Evolutionary conservation across 2,797 vertebrate genomes (phyloP), one percentile per base, ranked within the genome.

Genomic region (Trachops cirrhosus): DNA sequence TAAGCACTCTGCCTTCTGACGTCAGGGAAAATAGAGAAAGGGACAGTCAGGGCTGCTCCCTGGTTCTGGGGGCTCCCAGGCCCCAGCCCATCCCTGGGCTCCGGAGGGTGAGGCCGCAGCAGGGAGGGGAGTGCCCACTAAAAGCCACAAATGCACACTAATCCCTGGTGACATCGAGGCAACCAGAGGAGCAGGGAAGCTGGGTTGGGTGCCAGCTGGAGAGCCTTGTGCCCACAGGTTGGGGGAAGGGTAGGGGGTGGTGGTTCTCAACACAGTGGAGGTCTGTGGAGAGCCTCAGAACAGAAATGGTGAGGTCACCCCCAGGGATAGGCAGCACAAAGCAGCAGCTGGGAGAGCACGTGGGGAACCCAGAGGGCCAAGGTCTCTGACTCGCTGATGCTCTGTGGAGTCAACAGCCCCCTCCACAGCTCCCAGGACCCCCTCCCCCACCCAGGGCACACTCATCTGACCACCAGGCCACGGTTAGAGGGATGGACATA

Each of bases 1-100:
- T 98, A 99, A 98, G 98, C 99, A 99, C 98, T 99, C 99, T 97
- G 99, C 99, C 98, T 99, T 99, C 99, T 99, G 98, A 98, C 97
- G 97, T 98, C 98, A 98, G 97, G 97, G 97, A 97, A 98, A 97
- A 98, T 14, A 97, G 96, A 98, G 97, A 98, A 96, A 97, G 97
- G 96, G 97, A 97, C 95, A 96, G 97, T 98, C 98, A 98, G 97
- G 29, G 59, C 95, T 96, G 85, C 88, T 93, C 92, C 97, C 96
- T 90, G 89, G 74, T 94, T 79, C 95, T 79, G 95, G 97, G 97
- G 98, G 97, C 93, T 95, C 97, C 93, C 0, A 26, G 88, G 93
- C 91, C 97, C 70, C 67, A 89, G 82, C 14, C 74, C 73, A n/a
- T 50, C 22, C 59, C 91, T n/a, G 74, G 70, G 3, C 91, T 96